Evolutionary conservation across 2,888 invertebrate species (phyloP).

Genomic region (Melinaea marsaeus): DNA sequence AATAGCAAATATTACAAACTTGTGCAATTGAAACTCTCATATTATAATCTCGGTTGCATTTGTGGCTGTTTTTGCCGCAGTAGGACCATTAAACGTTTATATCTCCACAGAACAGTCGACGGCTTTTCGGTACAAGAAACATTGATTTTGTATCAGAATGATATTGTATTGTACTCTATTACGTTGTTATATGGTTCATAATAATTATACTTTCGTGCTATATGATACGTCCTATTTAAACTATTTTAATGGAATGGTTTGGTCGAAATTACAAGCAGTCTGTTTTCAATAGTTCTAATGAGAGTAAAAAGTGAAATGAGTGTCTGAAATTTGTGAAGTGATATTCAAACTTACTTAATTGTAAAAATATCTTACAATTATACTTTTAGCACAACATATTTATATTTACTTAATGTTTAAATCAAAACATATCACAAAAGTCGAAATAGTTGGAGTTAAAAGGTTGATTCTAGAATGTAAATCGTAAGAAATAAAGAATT

Average conservation of each 20-base stretch:
- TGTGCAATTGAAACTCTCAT: conserved; percentile 73
- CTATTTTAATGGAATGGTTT: conserved; percentile 19
- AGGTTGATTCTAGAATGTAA: no score
- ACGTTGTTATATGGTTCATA: conserved; percentile 14
- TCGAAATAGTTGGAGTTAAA: no score
- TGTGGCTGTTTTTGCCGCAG: conserved; percentile 62
- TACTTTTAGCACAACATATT: no score
- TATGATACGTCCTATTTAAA: conserved; percentile 10
- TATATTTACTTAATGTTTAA: no score
- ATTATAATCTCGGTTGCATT: conserved; percentile 69
- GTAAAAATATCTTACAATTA: no score
- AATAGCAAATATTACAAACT: conserved; percentile 70
- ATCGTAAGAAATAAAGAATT: no score
- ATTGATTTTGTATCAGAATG: conserved; percentile 29
- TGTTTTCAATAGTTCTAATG: conserved; percentile 5
- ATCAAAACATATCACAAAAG: no score
- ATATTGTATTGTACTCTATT: conserved; percentile 16
- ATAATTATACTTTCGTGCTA: conserved; percentile 4
- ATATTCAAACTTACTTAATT: no score
- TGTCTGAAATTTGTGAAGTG: background rate
- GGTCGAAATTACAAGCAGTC: conserved; percentile 16
- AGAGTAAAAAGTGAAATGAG: background rate
- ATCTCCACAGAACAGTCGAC: conserved; percentile 56
- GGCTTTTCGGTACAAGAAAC: conserved; percentile 36
- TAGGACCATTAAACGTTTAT: conserved; percentile 55